Evolutionary conservation across 2,888 invertebrate species (phyloP).

Genomic region (Danaus chrysippus): DNA sequence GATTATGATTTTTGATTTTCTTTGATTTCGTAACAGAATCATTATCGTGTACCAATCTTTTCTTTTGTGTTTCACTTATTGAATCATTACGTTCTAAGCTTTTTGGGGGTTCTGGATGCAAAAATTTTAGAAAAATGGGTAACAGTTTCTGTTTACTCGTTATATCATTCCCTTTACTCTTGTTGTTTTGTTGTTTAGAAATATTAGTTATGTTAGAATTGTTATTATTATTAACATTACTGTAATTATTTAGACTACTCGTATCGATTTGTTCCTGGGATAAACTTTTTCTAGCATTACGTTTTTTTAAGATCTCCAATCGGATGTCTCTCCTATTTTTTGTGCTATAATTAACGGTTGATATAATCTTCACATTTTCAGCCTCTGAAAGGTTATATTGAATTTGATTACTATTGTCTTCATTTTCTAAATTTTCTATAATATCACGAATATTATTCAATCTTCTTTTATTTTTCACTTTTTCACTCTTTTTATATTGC

Average conservation of each 20-base stretch:
- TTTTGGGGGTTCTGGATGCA: constrained; percentile 39
- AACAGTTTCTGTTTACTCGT: constrained; percentile 39
- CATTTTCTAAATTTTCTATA: constrained; percentile 55
- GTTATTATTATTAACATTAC: neutral
- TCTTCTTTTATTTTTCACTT: constrained; percentile 40
- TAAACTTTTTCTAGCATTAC: neutral
- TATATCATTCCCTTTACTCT: constrained; percentile 24
- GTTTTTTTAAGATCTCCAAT: neutral
- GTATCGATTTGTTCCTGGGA: too few relatives aligned
- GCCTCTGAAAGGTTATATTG: constrained; percentile 48
- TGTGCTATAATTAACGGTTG: constrained; percentile 6
- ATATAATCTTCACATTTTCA: constrained; percentile 40
- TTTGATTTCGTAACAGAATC: constrained; percentile 3
- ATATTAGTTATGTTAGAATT: neutral
- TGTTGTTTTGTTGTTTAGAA: constrained; percentile 8
- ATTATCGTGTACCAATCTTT: neutral
- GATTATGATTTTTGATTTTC: neutral
- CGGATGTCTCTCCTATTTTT: constrained; percentile 15
- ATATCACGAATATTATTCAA: constrained; percentile 67
- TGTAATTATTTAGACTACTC: too few relatives aligned
- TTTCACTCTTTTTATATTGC: constrained; percentile 22
- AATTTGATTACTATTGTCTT: constrained; percentile 36
- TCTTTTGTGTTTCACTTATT: constrained; percentile 9
- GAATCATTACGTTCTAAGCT: constrained; percentile 13
- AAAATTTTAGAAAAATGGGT: constrained; percentile 52